Conservation (phyloP, 2,888 invertebrate species). For the Eupithecia centaureata region DNA sequence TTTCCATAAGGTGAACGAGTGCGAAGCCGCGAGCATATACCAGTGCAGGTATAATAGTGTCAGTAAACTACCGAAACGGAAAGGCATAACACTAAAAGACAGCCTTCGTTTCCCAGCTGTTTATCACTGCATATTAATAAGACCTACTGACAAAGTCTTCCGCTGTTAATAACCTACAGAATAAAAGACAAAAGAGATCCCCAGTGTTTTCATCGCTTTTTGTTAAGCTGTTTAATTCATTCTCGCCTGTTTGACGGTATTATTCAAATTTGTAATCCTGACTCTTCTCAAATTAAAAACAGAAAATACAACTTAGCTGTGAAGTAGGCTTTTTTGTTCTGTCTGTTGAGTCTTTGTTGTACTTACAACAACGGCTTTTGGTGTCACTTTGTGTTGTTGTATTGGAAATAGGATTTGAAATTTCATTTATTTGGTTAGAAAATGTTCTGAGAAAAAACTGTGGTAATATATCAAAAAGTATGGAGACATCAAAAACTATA, state of each 20-base stretch:
- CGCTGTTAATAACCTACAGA: slow-evolving; percentile 11
- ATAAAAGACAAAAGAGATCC: slow-evolving; percentile 1
- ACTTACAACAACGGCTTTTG: neutral
- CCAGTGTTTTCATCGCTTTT: slow-evolving; percentile 25
- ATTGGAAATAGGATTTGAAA: neutral
- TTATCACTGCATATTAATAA: slow-evolving; percentile 7
- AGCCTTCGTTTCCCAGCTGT: neutral
- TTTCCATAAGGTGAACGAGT: too few relatives aligned
- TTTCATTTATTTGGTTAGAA: too few relatives aligned
- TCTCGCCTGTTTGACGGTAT: slow-evolving; percentile 30
- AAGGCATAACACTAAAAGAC: neutral
- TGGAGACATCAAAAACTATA: too few relatives aligned
- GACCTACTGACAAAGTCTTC: neutral
- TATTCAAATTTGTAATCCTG: slow-evolving; percentile 36
- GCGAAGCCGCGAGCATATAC: too few relatives aligned
- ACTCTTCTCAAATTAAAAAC: slow-evolving; percentile 28
- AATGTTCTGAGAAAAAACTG: too few relatives aligned
- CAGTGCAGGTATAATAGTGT: neutral
- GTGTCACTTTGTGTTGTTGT: neutral
- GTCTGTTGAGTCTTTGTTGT: slow-evolving; percentile 9
- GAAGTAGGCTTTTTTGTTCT: slow-evolving; percentile 15
- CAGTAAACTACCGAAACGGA: neutral
- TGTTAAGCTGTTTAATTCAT: slow-evolving; percentile 30
- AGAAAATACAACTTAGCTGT: slow-evolving; percentile 14
- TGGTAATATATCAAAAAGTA: too few relatives aligned